Evolutionary conservation across 1,140 invertebrate species (phyloP).

Genomic region (Helicoverpa zea): DNA sequence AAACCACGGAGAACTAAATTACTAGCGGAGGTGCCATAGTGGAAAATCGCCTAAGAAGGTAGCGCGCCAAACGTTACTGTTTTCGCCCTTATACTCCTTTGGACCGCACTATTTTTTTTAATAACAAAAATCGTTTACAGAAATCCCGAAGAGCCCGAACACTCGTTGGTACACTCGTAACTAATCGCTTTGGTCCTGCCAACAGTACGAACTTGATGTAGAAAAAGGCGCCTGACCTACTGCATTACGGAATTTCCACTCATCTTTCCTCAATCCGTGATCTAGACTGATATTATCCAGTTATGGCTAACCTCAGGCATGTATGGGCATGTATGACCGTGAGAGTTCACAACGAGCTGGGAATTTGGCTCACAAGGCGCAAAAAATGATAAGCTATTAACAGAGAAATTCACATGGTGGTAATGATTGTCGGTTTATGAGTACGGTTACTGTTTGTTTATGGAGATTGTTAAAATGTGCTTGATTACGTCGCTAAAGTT

Average conservation of each 20-base stretch:
- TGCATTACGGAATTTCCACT: too few relatives aligned
- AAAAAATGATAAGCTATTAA: constrained; percentile 27
- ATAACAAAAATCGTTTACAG: too few relatives aligned
- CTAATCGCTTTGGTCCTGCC: too few relatives aligned
- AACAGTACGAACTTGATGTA: too few relatives aligned
- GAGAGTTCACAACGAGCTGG: constrained; percentile 17
- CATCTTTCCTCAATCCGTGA: background rate
- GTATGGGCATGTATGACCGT: constrained; percentile 7
- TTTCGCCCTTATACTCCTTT: too few relatives aligned
- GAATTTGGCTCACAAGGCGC: constrained; percentile 19
- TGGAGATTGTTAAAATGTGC: background rate
- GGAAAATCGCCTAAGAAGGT: too few relatives aligned
- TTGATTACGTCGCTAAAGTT: background rate
- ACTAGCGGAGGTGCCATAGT: too few relatives aligned
- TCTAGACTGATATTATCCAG: constrained; percentile 34
- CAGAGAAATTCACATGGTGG: constrained; percentile 40
- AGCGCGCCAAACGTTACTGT: too few relatives aligned
- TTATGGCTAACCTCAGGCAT: constrained; percentile 18
- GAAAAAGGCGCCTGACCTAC: too few relatives aligned
- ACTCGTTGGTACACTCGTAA: too few relatives aligned
- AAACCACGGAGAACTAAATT: background rate
- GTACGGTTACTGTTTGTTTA: background rate
- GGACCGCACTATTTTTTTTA: too few relatives aligned
- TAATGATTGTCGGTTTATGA: constrained; percentile 12
- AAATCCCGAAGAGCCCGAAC: too few relatives aligned